Conservation (phyloP, 2,797 vertebrate genomes). For the Rhinogobio ventralis region DNA sequence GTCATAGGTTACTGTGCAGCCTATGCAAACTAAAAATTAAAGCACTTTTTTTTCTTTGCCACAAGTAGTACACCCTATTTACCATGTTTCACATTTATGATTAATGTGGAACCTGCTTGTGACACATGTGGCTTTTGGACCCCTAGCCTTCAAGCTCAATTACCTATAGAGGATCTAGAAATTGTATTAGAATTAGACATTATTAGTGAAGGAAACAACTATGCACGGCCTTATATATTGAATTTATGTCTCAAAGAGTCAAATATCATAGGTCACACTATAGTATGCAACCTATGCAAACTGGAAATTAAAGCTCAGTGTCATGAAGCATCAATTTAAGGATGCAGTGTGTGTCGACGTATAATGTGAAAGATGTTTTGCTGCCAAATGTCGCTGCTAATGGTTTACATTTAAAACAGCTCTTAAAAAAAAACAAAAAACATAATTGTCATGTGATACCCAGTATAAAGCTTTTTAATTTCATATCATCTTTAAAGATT, state of each 20-base stretch:
- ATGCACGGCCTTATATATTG: background rate
- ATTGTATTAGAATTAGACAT: slow-evolving; percentile 4
- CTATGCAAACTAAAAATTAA: slow-evolving; percentile 1
- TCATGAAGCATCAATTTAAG: slow-evolving; percentile 17
- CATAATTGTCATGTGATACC: background rate
- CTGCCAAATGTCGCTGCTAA: slow-evolving; percentile 20
- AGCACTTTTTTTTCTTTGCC: background rate
- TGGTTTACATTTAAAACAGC: slow-evolving; percentile 4
- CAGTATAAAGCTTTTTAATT: background rate
- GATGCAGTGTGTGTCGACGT: background rate
- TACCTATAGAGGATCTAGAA: background rate
- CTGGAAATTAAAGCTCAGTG: background rate
- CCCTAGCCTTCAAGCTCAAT: background rate
- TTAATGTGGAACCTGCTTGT: slow-evolving; percentile 17
- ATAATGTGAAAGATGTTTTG: background rate
- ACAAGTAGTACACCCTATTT: background rate
- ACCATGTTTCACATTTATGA: background rate
- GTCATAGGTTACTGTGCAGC: background rate
- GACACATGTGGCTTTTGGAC: background rate
- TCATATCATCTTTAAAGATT: background rate
- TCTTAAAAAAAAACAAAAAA: background rate
- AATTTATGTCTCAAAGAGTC: background rate
- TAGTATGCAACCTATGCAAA: slow-evolving; percentile 23
- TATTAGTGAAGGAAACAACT: slow-evolving; percentile 15
- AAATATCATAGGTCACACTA: slow-evolving; percentile 8